A percentile compares a stretch with the other conserved stretches of the same genome.
Evolutionary conservation across 2,888 invertebrate genomes (phyloP).

Genomic region (Ophion ventricosus): DNA sequence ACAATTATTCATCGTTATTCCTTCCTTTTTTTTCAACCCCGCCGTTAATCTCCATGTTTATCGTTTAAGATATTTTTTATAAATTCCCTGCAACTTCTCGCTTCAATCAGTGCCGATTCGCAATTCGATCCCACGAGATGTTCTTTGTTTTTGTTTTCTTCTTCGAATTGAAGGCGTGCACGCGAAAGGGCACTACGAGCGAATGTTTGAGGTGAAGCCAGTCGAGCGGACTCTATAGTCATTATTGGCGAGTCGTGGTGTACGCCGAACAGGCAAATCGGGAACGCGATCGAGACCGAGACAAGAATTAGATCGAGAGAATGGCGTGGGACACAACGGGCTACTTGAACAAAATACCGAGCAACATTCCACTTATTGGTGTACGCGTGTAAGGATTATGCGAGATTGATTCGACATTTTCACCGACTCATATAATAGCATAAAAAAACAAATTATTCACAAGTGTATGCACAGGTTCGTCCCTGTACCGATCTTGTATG

Average conservation of each 20-base stretch:
- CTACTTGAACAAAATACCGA: constrained; percentile 26
- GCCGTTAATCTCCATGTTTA: background rate
- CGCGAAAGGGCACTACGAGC: constrained; percentile 1
- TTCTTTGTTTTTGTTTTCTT: background rate
- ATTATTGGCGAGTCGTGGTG: constrained; percentile 49
- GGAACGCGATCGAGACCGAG: constrained; percentile 49
- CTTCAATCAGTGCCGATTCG: background rate
- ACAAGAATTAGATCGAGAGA: constrained; percentile 47
- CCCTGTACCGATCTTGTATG: too few species aligned
- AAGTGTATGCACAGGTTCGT: background rate
- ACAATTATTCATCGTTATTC: constrained; percentile 7
- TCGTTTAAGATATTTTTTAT: background rate
- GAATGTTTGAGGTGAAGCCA: constrained; percentile 48
- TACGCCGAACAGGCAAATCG: constrained; percentile 53
- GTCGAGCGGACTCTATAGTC: constrained; percentile 35
- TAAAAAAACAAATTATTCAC: constrained; percentile 11
- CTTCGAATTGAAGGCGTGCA: constrained; percentile 12
- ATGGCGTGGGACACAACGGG: constrained; percentile 44
- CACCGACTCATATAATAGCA: background rate
- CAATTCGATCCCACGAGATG: background rate
- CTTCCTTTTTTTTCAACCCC: background rate
- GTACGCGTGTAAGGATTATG: constrained; percentile 21
- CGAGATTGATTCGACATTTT: constrained; percentile 19
- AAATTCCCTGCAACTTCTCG: background rate
- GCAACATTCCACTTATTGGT: constrained; percentile 53